Evolutionary conservation across 1,140 invertebrate species (phyloP), one percentile per base, ranked within the genome.

Genomic region (Drosophila albomicans): DNA sequence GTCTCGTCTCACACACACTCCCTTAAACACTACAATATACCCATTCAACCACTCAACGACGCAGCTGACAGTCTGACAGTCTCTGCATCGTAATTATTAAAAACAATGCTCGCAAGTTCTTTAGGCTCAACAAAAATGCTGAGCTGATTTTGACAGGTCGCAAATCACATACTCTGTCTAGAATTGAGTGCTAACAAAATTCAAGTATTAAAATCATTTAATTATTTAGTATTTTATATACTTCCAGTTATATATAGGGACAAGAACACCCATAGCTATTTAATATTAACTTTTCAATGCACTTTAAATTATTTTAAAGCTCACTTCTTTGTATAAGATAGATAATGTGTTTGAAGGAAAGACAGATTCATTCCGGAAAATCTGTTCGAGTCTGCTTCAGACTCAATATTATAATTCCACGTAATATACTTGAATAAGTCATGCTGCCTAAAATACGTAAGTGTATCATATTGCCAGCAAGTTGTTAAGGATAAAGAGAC

Each of bases 61-160:
- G 43, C 52, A 65, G 73, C 67, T 82, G 76, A 65, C 84, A 77
- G 65, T 52, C 79, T 79, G 79, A 67, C 82, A 77, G 79, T 43
- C 25, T 46, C 13, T 66, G 73, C 65, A 80, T 89, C 75, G 81
- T 89, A 75, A 88, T 88, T 88, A 89, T 89, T 88, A 81, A 86
- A 87, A 75, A 66, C 45, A 58, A 57, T 32, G 52, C 46, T 16
- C 46, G n/a, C 35, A 67, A 67, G 48, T 65, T 52, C 43, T 58
- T 65, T n/a, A 66, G 25, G 35, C 35, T 11, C 11, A n/a, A 46
- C 41, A 46, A 48, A 48, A 45, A 28, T 15, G 6, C 5, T 8
- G 1, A 16, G 35, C 52, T 16, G 8, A 7, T 11, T n/a, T 32
- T 28, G 10, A 1, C 32, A 5, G 13, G 54, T 7, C 16, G 30